Conservation (phyloP, 2,888 invertebrate genomes). For the Meandrusa payeni region DNA sequence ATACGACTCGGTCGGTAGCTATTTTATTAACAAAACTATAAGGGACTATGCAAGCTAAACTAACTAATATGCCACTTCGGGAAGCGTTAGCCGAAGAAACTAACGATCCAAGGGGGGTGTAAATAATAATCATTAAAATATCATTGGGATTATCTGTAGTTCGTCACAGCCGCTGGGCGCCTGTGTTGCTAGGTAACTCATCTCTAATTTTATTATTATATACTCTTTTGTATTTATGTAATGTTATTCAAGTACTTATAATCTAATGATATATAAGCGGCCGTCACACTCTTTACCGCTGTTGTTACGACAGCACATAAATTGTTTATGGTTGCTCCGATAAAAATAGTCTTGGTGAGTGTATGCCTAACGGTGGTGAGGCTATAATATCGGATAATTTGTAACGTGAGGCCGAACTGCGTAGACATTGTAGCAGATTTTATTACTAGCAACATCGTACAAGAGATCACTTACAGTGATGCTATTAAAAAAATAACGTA, state of each 20-base stretch:
- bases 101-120: too few relatives aligned
- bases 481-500: too few relatives aligned
- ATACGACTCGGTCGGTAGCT: too few relatives aligned
- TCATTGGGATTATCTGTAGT: too few relatives aligned
- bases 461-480: not conserved
- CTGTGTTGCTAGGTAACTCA: too few relatives aligned
- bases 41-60: too few relatives aligned
- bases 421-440: conserved; percentile 4
- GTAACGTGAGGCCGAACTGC: not conserved
- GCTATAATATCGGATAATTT: conserved; percentile 9
- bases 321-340: conserved; percentile 15
- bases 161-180: too few relatives aligned
- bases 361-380: conserved; percentile 1
- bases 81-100: too few relatives aligned
- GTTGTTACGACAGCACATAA: conserved; percentile 17
- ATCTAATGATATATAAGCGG: conserved; percentile 11
- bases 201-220: too few relatives aligned
- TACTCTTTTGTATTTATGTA: not conserved
- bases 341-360: conserved; percentile 16
- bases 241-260: conserved; percentile 10
- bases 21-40: too few relatives aligned
- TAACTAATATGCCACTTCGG: too few relatives aligned
- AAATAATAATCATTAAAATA: too few relatives aligned
- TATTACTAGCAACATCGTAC: not conserved
- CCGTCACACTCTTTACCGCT: conserved; percentile 1